Conservation (phyloP, 2,888 invertebrate species). For the Empis livida region DNA sequence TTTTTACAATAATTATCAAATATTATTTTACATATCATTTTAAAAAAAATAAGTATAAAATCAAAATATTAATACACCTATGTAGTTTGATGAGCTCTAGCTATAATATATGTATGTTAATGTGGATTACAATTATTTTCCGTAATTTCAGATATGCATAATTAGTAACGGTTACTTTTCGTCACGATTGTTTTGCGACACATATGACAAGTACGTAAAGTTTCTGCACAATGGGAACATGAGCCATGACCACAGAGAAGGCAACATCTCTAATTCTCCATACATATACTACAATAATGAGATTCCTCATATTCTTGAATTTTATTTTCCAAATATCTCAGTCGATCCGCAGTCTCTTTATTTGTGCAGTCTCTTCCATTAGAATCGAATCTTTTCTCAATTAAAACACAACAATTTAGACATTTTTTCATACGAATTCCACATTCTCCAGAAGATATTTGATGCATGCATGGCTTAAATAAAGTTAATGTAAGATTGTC, state of each 20-base stretch:
- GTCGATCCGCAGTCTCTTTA: conserved; percentile 42
- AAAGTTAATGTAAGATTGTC: conserved; percentile 50
- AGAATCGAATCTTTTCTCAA: conserved; percentile 42
- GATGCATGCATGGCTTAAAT: conserved; percentile 63
- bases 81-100: too few species aligned
- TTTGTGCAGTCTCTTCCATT: conserved; percentile 40
- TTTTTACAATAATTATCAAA: too few species aligned
- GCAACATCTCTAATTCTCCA: conserved; percentile 76
- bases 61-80: too few species aligned
- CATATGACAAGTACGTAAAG: conserved; percentile 76
- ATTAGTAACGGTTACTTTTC: conserved; percentile 35
- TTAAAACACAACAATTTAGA: conserved; percentile 48
- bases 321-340: conserved; percentile 56
- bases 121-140: too few species aligned
- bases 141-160: too few species aligned
- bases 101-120: too few species aligned
- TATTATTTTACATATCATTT: too few species aligned
- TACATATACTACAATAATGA: conserved; percentile 74
- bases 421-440: conserved; percentile 66
- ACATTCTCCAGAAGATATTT: conserved; percentile 62
- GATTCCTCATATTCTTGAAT: conserved; percentile 79
- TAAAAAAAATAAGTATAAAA: too few species aligned
- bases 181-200: conserved; percentile 36
- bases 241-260: conserved; percentile 80
- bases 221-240: conserved; percentile 68